Evolutionary conservation across 2,888 invertebrate species (phyloP).

Genomic region (Vannuccia rotundouncinata): DNA sequence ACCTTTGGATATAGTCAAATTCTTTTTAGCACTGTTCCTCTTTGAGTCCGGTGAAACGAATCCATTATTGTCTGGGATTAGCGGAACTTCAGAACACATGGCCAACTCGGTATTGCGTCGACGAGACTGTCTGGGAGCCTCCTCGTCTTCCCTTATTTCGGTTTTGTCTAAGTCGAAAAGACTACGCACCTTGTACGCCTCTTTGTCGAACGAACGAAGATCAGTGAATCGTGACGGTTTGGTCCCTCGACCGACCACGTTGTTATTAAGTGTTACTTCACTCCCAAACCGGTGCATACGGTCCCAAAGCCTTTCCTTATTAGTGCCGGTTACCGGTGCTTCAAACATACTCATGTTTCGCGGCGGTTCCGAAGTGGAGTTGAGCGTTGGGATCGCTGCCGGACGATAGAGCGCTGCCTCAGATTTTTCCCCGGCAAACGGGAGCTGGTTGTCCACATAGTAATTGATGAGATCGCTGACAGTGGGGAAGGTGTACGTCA

Average conservation of each 20-base stretch:
- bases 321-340: neutral
- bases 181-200: neutral
- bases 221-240: neutral
- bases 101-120: neutral
- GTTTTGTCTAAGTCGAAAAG: neutral
- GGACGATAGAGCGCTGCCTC: neutral
- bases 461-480: neutral
- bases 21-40: neutral
- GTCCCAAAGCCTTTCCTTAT: neutral
- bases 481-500: neutral
- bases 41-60: neutral
- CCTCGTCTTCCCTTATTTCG: no score
- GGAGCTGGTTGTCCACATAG: constrained; percentile 10
- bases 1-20: neutral
- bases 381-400: neutral
- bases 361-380: neutral
- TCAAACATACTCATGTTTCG: neutral
- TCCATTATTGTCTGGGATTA: neutral
- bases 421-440: neutral
- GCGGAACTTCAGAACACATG: neutral
- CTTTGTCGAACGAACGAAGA: neutral
- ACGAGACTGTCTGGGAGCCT: no score
- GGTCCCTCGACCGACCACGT: neutral
- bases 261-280: neutral
- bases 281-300: constrained; percentile 6